phyloP scores from a whole-genome alignment of 2,113 vertebrate species.

The Tringa solitaria region DNA sequence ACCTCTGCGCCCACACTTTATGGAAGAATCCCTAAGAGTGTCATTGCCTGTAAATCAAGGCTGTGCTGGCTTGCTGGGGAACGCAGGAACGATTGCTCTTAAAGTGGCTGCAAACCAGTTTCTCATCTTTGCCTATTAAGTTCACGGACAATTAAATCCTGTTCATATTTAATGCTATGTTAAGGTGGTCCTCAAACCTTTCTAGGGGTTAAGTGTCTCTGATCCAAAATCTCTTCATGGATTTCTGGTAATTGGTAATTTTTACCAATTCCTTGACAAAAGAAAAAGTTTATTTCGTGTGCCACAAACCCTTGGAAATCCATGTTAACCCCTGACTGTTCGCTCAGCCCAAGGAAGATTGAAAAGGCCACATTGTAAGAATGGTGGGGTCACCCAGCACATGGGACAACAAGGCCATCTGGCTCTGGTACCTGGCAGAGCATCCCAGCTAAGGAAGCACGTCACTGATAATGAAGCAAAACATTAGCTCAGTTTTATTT shows the following conservation, averaged over 20 bases:
- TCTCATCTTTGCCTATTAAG: not conserved
- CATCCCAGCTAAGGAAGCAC: not conserved
- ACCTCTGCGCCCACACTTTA: not conserved
- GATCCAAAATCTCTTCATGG: not conserved
- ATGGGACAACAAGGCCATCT: fast-evolving
- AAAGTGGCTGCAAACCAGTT: not conserved
- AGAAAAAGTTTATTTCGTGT: not conserved
- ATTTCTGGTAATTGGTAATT: not conserved
- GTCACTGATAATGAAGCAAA: not conserved
- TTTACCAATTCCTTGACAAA: not conserved
- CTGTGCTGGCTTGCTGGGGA: not conserved
- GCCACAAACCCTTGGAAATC: not conserved
- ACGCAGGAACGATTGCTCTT: not conserved
- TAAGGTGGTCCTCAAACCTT: not conserved
- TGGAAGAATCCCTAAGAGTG: not conserved
- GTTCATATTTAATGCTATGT: not conserved
- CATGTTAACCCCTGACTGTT: not conserved
- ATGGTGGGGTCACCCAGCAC: not conserved
- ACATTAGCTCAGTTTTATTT: not conserved
- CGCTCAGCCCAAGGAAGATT: not conserved
- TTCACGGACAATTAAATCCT: not conserved
- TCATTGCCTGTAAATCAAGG: not conserved
- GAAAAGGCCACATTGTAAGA: not conserved
- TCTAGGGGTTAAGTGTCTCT: not conserved
- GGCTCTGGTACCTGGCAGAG: not conserved